Evolutionary conservation across 2,888 invertebrate species (phyloP).

Genomic region (Tolmerus cingulatus): DNA sequence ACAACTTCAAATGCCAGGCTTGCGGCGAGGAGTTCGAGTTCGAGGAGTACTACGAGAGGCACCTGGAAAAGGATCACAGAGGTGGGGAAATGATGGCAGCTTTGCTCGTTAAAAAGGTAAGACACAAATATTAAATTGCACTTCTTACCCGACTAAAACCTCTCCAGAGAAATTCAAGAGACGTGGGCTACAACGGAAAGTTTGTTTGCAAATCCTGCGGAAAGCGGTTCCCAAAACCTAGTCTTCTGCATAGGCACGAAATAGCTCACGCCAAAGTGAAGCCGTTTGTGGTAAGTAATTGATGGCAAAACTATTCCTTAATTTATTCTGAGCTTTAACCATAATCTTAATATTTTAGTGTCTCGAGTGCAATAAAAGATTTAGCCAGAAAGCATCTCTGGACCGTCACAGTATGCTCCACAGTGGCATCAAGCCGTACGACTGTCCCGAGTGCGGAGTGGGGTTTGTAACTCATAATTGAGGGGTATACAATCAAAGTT

Average conservation of each 20-base stretch:
- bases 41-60: slow-evolving; percentile 19
- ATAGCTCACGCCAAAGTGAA: slow-evolving; percentile 52
- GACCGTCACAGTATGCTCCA: slow-evolving; percentile 52
- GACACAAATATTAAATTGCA: not conserved
- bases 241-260: slow-evolving; percentile 52
- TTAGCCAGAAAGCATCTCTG: slow-evolving; percentile 52
- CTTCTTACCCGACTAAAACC: not conserved
- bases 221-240: slow-evolving; percentile 52
- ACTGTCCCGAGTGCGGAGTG: slow-evolving; percentile 52
- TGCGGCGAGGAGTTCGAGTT: slow-evolving; percentile 42
- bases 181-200: not conserved
- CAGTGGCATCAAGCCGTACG: slow-evolving; percentile 49
- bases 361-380: slow-evolving; percentile 50
- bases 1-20: slow-evolving; percentile 35
- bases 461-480: slow-evolving; percentile 49
- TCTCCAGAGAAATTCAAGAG: not conserved
- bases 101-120: not conserved
- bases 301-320: not conserved
- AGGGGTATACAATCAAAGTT: no score
- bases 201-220: slow-evolving; percentile 49
- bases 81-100: not conserved
- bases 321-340: not conserved
- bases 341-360: slow-evolving; percentile 45
- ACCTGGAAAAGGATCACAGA: not conserved
- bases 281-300: slow-evolving; percentile 50